Conservation (phyloP, 2,888 invertebrate genomes). For the Tachina lurida region DNA sequence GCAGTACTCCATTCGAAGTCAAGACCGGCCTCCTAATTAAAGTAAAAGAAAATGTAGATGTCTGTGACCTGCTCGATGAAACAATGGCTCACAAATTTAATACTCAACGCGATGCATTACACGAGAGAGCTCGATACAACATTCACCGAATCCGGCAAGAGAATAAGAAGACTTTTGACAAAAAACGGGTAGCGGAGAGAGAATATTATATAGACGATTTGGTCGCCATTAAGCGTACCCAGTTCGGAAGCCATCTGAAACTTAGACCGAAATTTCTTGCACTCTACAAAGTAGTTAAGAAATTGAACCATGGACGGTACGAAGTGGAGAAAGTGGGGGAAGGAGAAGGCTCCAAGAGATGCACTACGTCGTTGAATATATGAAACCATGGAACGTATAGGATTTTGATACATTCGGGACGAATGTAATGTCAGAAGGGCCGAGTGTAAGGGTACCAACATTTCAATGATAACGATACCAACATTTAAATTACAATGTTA, state of each 20-base stretch:
- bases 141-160: conserved; percentile 41
- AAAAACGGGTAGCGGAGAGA: not conserved
- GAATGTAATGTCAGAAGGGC: conserved; percentile 57
- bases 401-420: not conserved
- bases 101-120: conserved; percentile 1
- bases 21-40: not conserved
- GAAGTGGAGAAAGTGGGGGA: conserved; percentile 53
- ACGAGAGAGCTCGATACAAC: conserved; percentile 25
- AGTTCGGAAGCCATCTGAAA: conserved; percentile 42
- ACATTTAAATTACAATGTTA: no score
- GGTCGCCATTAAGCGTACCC: conserved; percentile 58
- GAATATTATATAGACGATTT: not conserved
- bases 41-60: not conserved
- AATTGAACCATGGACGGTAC: conserved; percentile 51
- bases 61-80: not conserved
- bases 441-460: not conserved
- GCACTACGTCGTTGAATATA: not conserved
- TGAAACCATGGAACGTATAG: not conserved
- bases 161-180: conserved; percentile 36
- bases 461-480: no score
- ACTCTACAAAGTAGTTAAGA: conserved; percentile 31
- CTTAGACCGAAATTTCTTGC: conserved; percentile 56
- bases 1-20: not conserved
- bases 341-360: conserved; percentile 2
- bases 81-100: not conserved